A percentile compares a stretch with the other conserved stretches of the same genome.
phyloP scores from a whole-genome alignment of 2,113 vertebrate species.

The Australoheros scitulus region DNA sequence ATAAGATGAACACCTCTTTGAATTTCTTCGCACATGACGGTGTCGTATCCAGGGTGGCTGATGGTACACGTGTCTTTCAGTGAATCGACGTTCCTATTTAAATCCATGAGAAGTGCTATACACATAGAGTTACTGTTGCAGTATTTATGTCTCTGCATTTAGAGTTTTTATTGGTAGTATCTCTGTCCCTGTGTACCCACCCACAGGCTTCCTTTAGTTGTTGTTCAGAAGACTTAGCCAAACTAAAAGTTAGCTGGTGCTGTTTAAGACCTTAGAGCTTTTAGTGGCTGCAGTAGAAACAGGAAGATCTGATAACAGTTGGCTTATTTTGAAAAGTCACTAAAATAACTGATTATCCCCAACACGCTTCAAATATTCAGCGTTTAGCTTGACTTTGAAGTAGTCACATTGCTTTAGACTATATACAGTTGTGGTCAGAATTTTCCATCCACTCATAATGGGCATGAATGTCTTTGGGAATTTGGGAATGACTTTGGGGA shows the following conservation, averaged over 20 bases:
- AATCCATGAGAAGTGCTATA: neutral
- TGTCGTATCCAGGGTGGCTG: neutral
- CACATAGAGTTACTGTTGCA: neutral
- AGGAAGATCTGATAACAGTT: too few species aligned
- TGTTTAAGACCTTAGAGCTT: neutral
- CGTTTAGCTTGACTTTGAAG: too few species aligned
- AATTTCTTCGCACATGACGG: neutral
- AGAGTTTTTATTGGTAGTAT: neutral
- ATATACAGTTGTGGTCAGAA: too few species aligned
- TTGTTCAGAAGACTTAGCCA: neutral
- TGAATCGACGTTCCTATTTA: neutral
- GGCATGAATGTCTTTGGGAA: too few species aligned
- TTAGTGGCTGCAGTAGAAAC: too few species aligned
- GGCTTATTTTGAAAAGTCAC: too few species aligned
- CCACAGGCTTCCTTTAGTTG: neutral
- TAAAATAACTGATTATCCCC: too few species aligned
- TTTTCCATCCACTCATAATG: too few species aligned
- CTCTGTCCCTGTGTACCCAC: neutral
- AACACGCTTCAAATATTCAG: too few species aligned
- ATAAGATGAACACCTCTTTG: neutral
- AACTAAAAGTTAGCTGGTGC: neutral
- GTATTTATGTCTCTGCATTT: neutral
- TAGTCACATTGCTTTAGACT: too few species aligned
- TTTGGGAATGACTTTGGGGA: too few species aligned
- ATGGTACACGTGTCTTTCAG: neutral